Percentiles rank a stretch among this genome's conserved stretches.
Evolutionary conservation across 1,140 invertebrate genomes (phyloP).

Genomic region (Heterodera carotae): DNA sequence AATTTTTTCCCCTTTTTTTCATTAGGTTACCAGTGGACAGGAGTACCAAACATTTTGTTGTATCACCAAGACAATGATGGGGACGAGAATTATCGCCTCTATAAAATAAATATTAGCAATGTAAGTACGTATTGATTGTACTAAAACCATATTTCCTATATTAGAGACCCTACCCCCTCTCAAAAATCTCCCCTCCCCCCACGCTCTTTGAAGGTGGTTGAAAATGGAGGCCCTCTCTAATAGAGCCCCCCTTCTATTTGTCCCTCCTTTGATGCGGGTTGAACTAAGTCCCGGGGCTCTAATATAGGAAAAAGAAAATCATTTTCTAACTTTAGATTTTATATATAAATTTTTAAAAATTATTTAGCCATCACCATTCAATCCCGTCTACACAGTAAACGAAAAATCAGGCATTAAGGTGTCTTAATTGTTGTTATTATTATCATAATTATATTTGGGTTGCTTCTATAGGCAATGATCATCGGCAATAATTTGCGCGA

Average conservation of each 20-base stretch:
- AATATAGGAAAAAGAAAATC: too few relatives aligned
- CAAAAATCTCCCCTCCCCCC: too few relatives aligned
- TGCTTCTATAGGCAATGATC: constrained; percentile 36
- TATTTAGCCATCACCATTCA: constrained; percentile 53
- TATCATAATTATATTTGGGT: not conserved
- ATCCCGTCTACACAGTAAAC: constrained; percentile 49
- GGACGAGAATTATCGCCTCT: constrained; percentile 52
- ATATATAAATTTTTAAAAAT: too few relatives aligned
- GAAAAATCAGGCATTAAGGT: constrained; percentile 49
- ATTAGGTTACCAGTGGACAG: constrained; percentile 56
- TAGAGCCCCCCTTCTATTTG: too few relatives aligned
- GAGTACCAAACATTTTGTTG: constrained; percentile 48
- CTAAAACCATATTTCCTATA: too few relatives aligned
- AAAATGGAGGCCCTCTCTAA: too few relatives aligned
- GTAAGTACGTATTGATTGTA: constrained; percentile 29
- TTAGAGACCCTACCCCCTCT: too few relatives aligned
- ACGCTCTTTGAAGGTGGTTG: too few relatives aligned
- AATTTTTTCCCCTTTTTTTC: too few relatives aligned
- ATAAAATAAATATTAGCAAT: constrained; percentile 52
- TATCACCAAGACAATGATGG: constrained; percentile 53
- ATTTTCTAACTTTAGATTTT: not conserved
- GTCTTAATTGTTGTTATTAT: not conserved
- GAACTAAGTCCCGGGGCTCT: too few relatives aligned
- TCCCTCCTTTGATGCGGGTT: too few relatives aligned
- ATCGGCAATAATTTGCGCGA: constrained; percentile 52